phyloP scores from a whole-genome alignment of 2,113 vertebrate genomes.

The Atractosteus spatula region DNA sequence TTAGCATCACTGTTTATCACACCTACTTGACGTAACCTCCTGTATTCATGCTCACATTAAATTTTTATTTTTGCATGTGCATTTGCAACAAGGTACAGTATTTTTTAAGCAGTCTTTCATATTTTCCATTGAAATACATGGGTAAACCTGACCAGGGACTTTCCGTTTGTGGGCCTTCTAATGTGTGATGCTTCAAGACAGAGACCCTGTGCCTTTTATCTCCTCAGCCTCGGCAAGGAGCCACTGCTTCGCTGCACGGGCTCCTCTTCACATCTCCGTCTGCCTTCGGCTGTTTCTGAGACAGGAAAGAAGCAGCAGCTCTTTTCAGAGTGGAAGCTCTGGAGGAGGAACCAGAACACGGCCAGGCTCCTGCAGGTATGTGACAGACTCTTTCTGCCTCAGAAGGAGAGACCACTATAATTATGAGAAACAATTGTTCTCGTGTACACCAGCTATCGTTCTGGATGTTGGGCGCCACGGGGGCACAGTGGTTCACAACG shows the following conservation, averaged over 20 bases:
- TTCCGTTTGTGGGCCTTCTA: conserved; percentile 13
- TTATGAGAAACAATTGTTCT: no score
- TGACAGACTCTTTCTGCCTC: background rate
- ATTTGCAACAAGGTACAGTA: no score
- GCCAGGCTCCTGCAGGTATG: conserved; percentile 4
- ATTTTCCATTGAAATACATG: conserved; percentile 12
- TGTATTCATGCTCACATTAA: no score
- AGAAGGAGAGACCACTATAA: no score
- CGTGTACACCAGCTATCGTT: no score
- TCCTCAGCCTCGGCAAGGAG: background rate
- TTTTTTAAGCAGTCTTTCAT: background rate
- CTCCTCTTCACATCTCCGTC: background rate
- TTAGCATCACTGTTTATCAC: no score
- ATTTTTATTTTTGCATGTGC: no score
- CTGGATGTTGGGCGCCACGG: no score
- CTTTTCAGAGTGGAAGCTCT: background rate
- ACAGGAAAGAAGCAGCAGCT: background rate
- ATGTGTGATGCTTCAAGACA: conserved; percentile 8
- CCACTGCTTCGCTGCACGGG: background rate
- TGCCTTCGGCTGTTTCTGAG: background rate
- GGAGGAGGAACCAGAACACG: background rate
- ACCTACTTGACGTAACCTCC: no score
- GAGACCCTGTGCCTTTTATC: background rate
- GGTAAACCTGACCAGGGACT: conserved; percentile 17
- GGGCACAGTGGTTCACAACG: no score